Base-by-base conservation (phyloP, 1,140 invertebrate species). In the Papilio aristodemus region DNA sequence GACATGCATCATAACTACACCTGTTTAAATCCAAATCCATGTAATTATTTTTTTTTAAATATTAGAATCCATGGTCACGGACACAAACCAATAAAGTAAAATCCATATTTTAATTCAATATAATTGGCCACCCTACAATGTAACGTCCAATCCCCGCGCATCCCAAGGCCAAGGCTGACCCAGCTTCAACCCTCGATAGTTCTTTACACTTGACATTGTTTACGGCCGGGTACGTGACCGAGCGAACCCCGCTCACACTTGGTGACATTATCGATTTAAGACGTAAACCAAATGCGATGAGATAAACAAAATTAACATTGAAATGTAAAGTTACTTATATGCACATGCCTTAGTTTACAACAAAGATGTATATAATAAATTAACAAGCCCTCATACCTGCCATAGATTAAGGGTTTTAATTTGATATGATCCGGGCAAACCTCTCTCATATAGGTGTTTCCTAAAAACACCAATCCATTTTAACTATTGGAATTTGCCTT, bases 131-230 rank as follows among this genome's bases (percentile, higher is more conserved):
- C 59, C 59, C 59, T 62, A 58, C 22, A 58, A n/a, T 8, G 38
- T 41, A 10, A 50, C 43, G 17, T 14, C 36, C 57, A n/a, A n/a
- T 13, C 13, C 9, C 10, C 36, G 13, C 59, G 17, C 7, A 6
- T 36, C 32, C 14, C 59, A 39, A 62, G 59, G 59, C 36, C 59
- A 39, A 38, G n/a, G 59, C 36, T 62, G 14, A 62, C 38, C 59
- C 7, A 10, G 36, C 5, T 36, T 25, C 59, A 39, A 62, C 59
- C 59, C 59, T 62, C 59, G 14, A 36, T 38, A 22, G 59, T 38
- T 62, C 36, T 62, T 62, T 62, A 62, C 59, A 62, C 59, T 62
- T 62, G 59, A 62, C 59, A 38, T 62, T 38, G 59, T 62, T 62
- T 62, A 62, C 36, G 59, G 3, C 59, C 4, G 59, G 38, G 32